These are phyloP conservation scores for Tetranychus truncatus DNA, from an alignment of 2,888 invertebrate species.

Conservation along the genomic window DNA sequence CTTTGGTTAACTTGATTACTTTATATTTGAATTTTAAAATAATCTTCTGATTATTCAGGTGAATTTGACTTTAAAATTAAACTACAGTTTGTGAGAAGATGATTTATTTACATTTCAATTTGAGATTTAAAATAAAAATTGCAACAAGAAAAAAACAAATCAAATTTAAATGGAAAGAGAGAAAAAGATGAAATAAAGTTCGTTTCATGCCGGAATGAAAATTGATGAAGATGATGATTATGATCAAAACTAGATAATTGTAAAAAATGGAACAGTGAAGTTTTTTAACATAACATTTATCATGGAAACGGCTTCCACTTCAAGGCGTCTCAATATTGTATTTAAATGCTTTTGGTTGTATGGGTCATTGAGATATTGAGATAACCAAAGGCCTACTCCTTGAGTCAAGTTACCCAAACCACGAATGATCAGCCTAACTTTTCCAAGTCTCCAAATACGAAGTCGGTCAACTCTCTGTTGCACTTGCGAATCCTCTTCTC, in stretches of 20 bases:
- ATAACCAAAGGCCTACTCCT: conserved; percentile 26
- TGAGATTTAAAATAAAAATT: not conserved
- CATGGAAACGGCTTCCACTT: conserved; percentile 25
- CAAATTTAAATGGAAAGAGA: not conserved
- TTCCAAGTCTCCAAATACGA: conserved; percentile 27
- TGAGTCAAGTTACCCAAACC: conserved; percentile 28
- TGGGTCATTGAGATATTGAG: conserved; percentile 21
- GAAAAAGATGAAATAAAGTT: not conserved
- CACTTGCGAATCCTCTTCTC: conserved; percentile 19
- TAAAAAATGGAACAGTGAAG: conserved; percentile 27
- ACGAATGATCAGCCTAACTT: conserved; percentile 24
- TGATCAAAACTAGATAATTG: conserved; percentile 23
- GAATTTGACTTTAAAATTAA: not conserved
- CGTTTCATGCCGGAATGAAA: not conserved
- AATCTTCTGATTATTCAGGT: not conserved
- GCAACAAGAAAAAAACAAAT: not conserved
- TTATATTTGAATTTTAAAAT: not conserved
- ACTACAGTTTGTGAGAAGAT: not conserved
- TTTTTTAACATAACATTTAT: conserved; percentile 25
- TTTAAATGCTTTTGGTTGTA: conserved; percentile 23
- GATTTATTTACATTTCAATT: not conserved
- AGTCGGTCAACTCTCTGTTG: conserved; percentile 25
- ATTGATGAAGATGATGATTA: not conserved
- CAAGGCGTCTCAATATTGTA: conserved; percentile 25
- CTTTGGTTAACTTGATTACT: not conserved